Base-by-base conservation (phyloP, 53 echinoderm and acorn worm genomes). In the Stichopus horrens region DNA sequence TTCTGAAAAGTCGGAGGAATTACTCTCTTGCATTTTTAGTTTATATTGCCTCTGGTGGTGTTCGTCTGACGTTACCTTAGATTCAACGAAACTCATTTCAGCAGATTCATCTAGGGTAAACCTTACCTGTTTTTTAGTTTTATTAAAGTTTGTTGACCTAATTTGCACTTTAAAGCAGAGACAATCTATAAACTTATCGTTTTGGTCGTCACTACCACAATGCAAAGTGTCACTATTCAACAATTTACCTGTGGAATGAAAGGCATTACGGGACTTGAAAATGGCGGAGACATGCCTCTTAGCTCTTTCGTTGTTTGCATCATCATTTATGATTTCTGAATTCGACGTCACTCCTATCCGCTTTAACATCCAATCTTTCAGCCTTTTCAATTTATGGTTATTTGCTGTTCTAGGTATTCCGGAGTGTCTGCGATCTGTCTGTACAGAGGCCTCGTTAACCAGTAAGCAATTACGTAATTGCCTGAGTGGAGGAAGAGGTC, bases 391-490 rank as follows among this genome's bases (percentile, higher is more conserved):
- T 58, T 81, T 57, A 5, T 56, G 37, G 37, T 37, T 37, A 37
- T 37, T 37, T 37, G 37, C 37, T 37, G 37, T 37, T 37, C 37
- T 37, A 37, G 37, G 37, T 37, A 37, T 37, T 37, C 37, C 37
- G 37, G 37, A 37, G 37, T 37, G 57, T 20, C 20, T 21, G 11
- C 7, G 14, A 22, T 56, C 57, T 14, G 81, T 81, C 81, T 81
- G 81, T 16, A 81, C 81, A 56, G 81, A 81, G 6, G 53, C 81
- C 7, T 81, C 81, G 55, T 57, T 55, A 57, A 21, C 58, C 9
- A 6, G 21, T 21, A 18, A 9, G 5, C 9, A 8, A 6, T 58
- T 81, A 57, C 52, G 19, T 37, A 37, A 37, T 81, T 20, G 56
- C 81, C 6, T 21, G 58, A 10, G 7, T 20, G 20, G 37, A 37